Percentiles rank a stretch among this genome's conserved stretches.
These are phyloP conservation scores for Entomobrya multifasciata DNA, from an alignment of 2,888 invertebrate genomes.

Conservation along the genomic window DNA sequence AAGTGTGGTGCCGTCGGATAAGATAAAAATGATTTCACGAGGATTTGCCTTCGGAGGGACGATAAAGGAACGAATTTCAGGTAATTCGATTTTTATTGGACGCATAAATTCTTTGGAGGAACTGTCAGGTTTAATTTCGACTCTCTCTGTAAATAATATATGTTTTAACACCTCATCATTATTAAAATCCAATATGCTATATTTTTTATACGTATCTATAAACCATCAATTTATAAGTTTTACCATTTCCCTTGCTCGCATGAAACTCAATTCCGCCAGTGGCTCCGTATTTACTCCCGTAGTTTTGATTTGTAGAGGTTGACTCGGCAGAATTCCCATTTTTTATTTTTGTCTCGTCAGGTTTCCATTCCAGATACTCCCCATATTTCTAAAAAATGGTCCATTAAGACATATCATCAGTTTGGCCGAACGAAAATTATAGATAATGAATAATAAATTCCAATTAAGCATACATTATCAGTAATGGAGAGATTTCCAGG, in stretches of 20 bases:
- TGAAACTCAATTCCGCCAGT: conserved; percentile 77
- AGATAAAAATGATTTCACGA: conserved; percentile 84
- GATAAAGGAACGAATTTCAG: conserved; percentile 78
- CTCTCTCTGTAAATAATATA: conserved; percentile 73
- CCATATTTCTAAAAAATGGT: conserved; percentile 82
- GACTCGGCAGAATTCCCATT: conserved; percentile 54
- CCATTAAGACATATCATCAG: background rate
- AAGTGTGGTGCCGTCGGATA: conserved; percentile 87
- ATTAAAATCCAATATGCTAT: too few species aligned
- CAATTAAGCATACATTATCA: conserved; percentile 76
- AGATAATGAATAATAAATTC: background rate
- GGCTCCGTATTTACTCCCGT: conserved; percentile 54
- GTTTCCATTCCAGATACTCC: conserved; percentile 91
- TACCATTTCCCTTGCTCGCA: conserved; percentile 74
- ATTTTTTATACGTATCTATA: too few species aligned
- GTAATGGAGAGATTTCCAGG: conserved; percentile 78
- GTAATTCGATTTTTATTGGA: conserved; percentile 78
- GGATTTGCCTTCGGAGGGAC: conserved; percentile 73
- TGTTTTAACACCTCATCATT: background rate
- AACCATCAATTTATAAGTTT: too few species aligned
- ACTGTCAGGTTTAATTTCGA: conserved; percentile 81
- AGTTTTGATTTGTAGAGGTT: conserved; percentile 43
- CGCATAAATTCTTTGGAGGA: conserved; percentile 78
- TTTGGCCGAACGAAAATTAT: too few species aligned
- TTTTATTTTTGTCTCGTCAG: conserved; percentile 84